phyloP scores from a whole-genome alignment of 2,797 vertebrate species.

The Sparus aurata region DNA sequence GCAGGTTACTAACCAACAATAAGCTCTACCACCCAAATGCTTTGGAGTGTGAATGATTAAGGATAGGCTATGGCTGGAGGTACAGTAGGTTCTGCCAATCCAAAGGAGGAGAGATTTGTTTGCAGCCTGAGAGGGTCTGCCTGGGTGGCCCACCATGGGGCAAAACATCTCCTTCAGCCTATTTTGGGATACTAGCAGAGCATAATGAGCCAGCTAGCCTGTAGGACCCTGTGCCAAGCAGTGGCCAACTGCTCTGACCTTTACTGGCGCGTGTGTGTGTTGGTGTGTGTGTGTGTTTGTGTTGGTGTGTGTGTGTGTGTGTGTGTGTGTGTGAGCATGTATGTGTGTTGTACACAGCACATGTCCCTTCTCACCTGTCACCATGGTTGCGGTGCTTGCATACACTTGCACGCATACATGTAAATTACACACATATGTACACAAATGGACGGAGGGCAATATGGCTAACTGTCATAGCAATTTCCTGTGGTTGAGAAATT shows the following conservation, averaged over 20 bases:
- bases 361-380: constrained; percentile 45
- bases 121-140: constrained; percentile 8
- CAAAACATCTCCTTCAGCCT: constrained; percentile 31
- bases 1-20: not conserved
- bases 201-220: constrained; percentile 48
- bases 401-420: not conserved
- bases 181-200: constrained; percentile 46
- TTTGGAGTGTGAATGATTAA: not conserved
- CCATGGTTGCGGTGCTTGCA: not conserved
- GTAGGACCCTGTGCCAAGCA: constrained; percentile 38
- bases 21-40: not conserved
- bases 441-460: constrained; percentile 38
- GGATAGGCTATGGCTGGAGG: not conserved
- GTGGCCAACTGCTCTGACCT: constrained; percentile 61
- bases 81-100: not conserved
- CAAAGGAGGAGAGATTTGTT: not conserved
- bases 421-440: constrained; percentile 3
- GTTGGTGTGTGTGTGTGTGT: constrained; percentile 35
- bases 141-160: constrained; percentile 24
- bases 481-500: constrained; percentile 61
- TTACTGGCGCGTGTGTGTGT: constrained; percentile 39
- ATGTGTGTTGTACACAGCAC: constrained; percentile 5
- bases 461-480: constrained; percentile 67
- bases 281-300: constrained; percentile 37
- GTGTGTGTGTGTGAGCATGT: constrained; percentile 19